Evolutionary conservation across 2,113 vertebrate species (phyloP).

Genomic region (Oplegnathus fasciatus): DNA sequence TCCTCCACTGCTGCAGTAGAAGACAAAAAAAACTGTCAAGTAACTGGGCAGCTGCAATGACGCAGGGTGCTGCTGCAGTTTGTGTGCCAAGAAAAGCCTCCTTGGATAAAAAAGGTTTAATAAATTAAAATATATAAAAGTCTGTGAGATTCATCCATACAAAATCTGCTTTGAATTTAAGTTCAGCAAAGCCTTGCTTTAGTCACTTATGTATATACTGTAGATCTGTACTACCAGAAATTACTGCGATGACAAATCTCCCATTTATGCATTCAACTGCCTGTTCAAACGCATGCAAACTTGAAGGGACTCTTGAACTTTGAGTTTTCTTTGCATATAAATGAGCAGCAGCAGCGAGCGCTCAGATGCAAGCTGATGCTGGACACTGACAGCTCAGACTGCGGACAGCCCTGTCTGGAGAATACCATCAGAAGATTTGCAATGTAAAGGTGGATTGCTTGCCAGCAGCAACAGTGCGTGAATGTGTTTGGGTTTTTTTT

Average conservation of each 20-base stretch:
- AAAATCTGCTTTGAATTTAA: not conserved
- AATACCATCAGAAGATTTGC: not conserved
- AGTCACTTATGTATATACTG: not conserved
- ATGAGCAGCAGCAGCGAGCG: conserved; percentile 8
- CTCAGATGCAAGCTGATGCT: not conserved
- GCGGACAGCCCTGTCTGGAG: not conserved
- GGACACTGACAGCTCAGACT: conserved; percentile 18
- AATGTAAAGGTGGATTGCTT: not conserved
- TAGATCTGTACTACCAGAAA: no score
- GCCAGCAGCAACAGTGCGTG: not conserved
- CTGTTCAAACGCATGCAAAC: not conserved
- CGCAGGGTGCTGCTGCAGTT: not conserved
- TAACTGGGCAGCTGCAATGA: not conserved
- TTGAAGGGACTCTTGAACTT: not conserved
- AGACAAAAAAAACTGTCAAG: not conserved
- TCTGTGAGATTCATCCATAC: not conserved
- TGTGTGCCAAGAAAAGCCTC: not conserved
- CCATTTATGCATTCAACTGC: not conserved
- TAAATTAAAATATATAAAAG: not conserved
- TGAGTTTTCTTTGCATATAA: not conserved
- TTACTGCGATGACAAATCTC: not conserved
- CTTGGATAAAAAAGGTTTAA: not conserved
- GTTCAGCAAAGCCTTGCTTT: not conserved
- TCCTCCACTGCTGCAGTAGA: not conserved
- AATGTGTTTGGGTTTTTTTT: not conserved